These are phyloP conservation scores for Carlito syrichta DNA, from an alignment of 2,113 vertebrate genomes.

Conservation along the genomic window DNA sequence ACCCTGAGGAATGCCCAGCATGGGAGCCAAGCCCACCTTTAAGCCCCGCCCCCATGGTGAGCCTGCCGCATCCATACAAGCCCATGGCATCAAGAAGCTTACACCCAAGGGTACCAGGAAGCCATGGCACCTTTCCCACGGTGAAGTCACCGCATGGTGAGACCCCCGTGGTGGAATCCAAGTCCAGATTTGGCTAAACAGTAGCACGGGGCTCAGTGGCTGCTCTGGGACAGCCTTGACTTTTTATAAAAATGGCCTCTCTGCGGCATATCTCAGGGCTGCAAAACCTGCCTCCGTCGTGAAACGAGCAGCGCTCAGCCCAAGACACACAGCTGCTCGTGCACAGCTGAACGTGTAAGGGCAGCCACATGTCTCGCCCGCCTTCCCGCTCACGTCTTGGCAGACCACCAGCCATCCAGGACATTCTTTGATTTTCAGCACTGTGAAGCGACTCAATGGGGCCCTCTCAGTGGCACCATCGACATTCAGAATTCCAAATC, in stretches of 20 bases:
- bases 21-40: neutral
- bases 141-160: neutral
- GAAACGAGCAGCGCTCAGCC: slow-evolving; percentile 58
- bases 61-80: neutral
- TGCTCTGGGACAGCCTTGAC: neutral
- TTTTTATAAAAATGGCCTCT: slow-evolving; percentile 34
- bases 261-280: slow-evolving; percentile 1
- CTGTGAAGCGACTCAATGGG: neutral
- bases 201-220: neutral
- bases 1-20: neutral
- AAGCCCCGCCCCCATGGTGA: neutral
- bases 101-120: neutral
- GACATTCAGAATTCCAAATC: slow-evolving; percentile 1
- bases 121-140: neutral
- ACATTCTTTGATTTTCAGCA: slow-evolving; percentile 56
- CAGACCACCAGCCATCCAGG: slow-evolving; percentile 43
- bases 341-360: slow-evolving; percentile 58
- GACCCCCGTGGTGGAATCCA: neutral
- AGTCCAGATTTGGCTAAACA: neutral
- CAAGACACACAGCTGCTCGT: slow-evolving; percentile 53
- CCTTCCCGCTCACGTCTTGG: slow-evolving; percentile 41
- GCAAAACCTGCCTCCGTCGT: slow-evolving; percentile 30
- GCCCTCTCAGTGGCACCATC: slow-evolving; percentile 46
- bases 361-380: slow-evolving; percentile 68
- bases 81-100: neutral